phyloP scores from a whole-genome alignment of 2,888 invertebrate genomes.

The Crocallis elinguaria region DNA sequence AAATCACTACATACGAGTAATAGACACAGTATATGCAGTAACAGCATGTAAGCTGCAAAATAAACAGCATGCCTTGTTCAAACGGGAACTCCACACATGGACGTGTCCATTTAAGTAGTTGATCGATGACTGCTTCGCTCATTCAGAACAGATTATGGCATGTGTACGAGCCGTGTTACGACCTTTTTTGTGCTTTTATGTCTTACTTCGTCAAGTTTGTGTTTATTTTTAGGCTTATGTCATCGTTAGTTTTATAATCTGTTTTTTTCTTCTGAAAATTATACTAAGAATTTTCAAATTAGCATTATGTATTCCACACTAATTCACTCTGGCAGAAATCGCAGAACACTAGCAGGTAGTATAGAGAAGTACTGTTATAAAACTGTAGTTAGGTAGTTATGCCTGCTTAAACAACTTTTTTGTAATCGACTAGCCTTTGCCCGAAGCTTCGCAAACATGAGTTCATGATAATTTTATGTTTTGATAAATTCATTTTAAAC shows the following conservation, averaged over 20 bases:
- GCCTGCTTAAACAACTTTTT: too few relatives aligned
- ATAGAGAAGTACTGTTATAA: too few relatives aligned
- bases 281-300: too few relatives aligned
- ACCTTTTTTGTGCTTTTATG: constrained; percentile 10
- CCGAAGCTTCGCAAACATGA: too few relatives aligned
- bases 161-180: not conserved
- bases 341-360: too few relatives aligned
- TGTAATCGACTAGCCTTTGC: too few relatives aligned
- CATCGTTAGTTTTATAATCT: not conserved
- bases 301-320: too few relatives aligned
- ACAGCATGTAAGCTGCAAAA: not conserved
- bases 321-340: too few relatives aligned
- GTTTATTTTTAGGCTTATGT: not conserved
- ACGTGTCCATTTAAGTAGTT: constrained; percentile 2
- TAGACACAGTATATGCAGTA: constrained; percentile 9
- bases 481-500: too few relatives aligned
- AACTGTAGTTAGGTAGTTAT: too few relatives aligned
- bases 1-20: not conserved
- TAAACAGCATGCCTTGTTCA: not conserved
- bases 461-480: too few relatives aligned
- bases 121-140: constrained; percentile 19
- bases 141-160: constrained; percentile 4
- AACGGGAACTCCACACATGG: constrained; percentile 14
- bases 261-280: not conserved
- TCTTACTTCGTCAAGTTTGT: not conserved